Percentiles rank a stretch among this genome's conserved stretches.
Conservation (phyloP, 2,797 vertebrate species). For the Sebastes cheni region DNA sequence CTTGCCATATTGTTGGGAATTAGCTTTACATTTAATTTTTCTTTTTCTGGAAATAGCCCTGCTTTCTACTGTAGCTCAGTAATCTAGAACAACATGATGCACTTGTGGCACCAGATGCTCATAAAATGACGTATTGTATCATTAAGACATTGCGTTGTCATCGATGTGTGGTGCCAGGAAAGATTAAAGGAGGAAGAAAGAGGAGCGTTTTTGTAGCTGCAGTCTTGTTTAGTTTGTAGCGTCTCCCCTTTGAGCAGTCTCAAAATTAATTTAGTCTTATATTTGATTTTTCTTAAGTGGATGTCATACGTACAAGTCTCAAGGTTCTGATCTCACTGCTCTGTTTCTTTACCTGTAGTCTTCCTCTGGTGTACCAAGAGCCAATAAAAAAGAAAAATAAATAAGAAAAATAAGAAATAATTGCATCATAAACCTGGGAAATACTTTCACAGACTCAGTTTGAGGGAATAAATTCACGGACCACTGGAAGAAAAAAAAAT, state of each 20-base stretch:
- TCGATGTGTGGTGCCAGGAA: not conserved
- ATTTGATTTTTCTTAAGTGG: conserved; percentile 4
- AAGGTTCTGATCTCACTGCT: conserved; percentile 1
- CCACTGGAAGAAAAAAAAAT: conserved; percentile 29
- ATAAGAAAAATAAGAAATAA: not conserved
- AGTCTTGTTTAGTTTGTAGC: not conserved
- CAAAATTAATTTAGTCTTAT: not conserved
- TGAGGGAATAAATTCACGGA: conserved; percentile 19
- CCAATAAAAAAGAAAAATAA: conserved; percentile 19
- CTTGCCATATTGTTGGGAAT: not conserved
- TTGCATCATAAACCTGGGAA: conserved; percentile 27
- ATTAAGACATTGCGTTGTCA: not conserved
- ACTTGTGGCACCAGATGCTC: not conserved
- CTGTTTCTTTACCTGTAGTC: not conserved
- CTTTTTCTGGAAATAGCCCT: not conserved
- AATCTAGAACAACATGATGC: not conserved
- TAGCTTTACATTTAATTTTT: not conserved
- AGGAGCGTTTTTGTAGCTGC: not conserved
- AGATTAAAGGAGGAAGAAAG: not conserved
- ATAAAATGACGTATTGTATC: not conserved
- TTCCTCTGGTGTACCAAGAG: not conserved
- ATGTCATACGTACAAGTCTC: not conserved
- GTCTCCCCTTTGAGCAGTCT: not conserved
- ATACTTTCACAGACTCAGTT: conserved; percentile 12
- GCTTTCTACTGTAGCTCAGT: not conserved